Base-by-base conservation (phyloP, 2,888 invertebrate species). In the Tineola bisselliella region DNA sequence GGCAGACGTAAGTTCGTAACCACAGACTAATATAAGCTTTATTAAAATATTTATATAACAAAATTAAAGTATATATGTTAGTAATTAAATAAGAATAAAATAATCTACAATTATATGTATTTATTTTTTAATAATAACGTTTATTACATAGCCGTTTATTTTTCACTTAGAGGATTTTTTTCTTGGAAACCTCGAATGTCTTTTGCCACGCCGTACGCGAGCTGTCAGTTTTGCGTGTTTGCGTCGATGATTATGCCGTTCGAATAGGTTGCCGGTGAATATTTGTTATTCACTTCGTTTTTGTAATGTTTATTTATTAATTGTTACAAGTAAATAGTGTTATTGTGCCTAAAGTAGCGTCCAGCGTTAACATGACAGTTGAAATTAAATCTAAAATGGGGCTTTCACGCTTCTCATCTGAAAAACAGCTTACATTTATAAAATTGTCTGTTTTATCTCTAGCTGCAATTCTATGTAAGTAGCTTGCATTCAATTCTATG, bases 391-490 rank as follows among this genome's bases (percentile, higher is more conserved):
- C 67, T 64, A 84, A 76, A 71, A 65, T 74, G 70, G 81, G 73
- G 76, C 69, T 83, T 64, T 76, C 76, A 64, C 79, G 83, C 67
- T 76, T 86, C 44, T 77, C 87, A 62, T 82, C 87, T 62, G 87
- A 86, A 70, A 88, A 88, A 77, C 87, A 88, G 72, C 81, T 87
- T 68, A 88, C 87, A 64, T 87, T 88, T 67, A 77, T 88, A 72
- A 88, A 96, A 77, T 84, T 98, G 71, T 91, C 94, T 66, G 94
- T 98, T 76, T 89, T 98, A 68, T 93, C 97, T 60, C 89, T 96
- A 77, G 97, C 97, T 69, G 94, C 95, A 62, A 92, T 98, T 75
- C 88, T 98, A 71, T 97, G 98, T 98, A 89, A 92, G 95, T 92
- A 73, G 4, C 43, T 3, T 43, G 43, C 8, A 48, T 15, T 48